Evolutionary conservation across 2,888 invertebrate genomes (phyloP), one percentile per base, ranked within the genome.

Genomic region (Terebella lapidaria): DNA sequence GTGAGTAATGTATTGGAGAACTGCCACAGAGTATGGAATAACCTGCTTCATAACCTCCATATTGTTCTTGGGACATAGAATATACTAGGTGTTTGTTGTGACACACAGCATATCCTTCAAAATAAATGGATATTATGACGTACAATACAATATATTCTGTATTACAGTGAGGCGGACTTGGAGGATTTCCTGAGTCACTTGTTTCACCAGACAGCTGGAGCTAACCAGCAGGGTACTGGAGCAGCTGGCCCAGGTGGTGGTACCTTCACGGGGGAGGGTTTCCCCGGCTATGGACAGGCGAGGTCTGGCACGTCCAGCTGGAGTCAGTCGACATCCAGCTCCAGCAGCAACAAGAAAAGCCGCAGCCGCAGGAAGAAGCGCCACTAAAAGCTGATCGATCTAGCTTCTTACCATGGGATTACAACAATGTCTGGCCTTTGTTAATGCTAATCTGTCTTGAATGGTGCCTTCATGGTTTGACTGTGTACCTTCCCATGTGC

Each of bases 121-220:
- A 35, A 35, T 35, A 35, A 35, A 35, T 35, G 10, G 10, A 15
- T 10, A 35, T 35, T 35, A 10, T 35, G 42, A 35, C 42, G 10
- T n/a, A n/a, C n/a, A n/a, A n/a, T n/a, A n/a, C n/a, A n/a, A n/a
- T n/a, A n/a, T n/a, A n/a, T 5, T 42, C 29, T 26, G n/a, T 5
- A n/a, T 58, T 58, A 24, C 61, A 61, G 61, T 24, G 89, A 90
- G 66, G 70, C 88, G 49, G 89, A 90, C 77, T 83, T 91, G 67
- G 90, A 91, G 77, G 89, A 90, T 80, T 88, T 91, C 78, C 84
- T 91, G 71, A 90, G 89, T 82, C 89, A 87, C 73, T 81, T 91
- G 66, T 90, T 89, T 82, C 88, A 85, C 74, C 61, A 49, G 49
- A 49, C 18, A 5, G 46, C 45, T n/a, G 46, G 20, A 46, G 20